Base-by-base conservation (phyloP, 1,140 invertebrate genomes). In the Heliconius congener region DNA sequence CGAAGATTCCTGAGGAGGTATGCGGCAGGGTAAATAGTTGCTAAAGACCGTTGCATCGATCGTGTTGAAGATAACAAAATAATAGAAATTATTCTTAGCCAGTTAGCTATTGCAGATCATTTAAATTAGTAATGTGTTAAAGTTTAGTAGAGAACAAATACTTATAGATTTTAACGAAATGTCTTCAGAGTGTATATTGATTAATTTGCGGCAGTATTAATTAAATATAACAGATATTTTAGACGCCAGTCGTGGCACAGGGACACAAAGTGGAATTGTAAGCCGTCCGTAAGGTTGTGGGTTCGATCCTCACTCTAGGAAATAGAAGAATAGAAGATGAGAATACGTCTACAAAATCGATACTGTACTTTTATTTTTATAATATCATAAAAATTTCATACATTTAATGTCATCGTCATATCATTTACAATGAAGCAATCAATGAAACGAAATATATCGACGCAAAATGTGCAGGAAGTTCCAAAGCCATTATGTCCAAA, bases 11-110 rank as follows among this genome's bases (percentile, higher is more conserved):
- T 66, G 23, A 5, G 13, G 60, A 30, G 60, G 11, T 6, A 66
- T 66, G 60, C 60, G 60, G 60, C 30, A 66, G 60, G 60, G 60
- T 23, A 30, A 66, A 66, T 66, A 66, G 60, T 66, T 66, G 27
- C 23, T 66, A 16, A 30, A 66, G 60, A 66, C 60, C 60, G 60
- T 66, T 66, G 13, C 27, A 66, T 66, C 60, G 60, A 66, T 66
- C 60, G 60, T 30, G 60, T 66, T 66, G 23, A 30, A 30, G 13
- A 66, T 66, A 30, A 66, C 11, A 66, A 66, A 66, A 30, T 66
- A 16, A 66, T 66, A 66, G 27, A 30, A 27, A 66, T 30, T 66
- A 66, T 66, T 66, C 9, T 60, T 23, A 60, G 23, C 9, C 5
- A 30, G 60, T 30, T 66, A 66, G 13, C 55, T 60, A 60, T 60